Percentiles rank a stretch among this genome's conserved stretches.
These are phyloP conservation scores for Onychomys torridus DNA, from an alignment of 2,797 vertebrate genomes.

Conservation along the genomic window DNA sequence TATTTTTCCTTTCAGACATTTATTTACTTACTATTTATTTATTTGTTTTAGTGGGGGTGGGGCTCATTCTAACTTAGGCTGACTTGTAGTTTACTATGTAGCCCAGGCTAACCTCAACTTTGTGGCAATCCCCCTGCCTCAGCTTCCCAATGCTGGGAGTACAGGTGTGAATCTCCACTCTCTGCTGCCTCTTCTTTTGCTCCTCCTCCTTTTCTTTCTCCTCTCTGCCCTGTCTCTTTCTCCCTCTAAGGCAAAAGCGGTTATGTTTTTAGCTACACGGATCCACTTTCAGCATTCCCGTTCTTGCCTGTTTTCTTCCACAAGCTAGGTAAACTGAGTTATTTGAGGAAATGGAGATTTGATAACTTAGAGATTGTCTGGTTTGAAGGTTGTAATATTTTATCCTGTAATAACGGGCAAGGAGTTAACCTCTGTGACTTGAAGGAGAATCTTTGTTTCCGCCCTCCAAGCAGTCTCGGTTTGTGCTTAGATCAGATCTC, in stretches of 20 bases:
- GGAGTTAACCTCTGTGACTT: neutral
- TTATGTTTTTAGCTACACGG: neutral
- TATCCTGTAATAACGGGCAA: neutral
- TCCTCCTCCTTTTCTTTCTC: neutral
- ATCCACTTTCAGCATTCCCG: neutral
- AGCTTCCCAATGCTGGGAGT: neutral
- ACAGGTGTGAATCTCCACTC: neutral
- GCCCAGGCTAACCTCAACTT: neutral
- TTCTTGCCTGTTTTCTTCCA: neutral
- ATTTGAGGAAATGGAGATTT: neutral
- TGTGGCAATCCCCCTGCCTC: neutral
- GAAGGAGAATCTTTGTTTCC: constrained; percentile 39
- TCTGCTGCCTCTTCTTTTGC: neutral
- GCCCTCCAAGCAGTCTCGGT: neutral
- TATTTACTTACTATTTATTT: neutral
- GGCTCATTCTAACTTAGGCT: neutral
- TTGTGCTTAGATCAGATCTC: neutral
- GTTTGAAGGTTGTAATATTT: constrained; percentile 6
- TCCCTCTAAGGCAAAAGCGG: neutral
- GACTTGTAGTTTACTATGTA: neutral
- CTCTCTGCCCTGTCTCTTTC: neutral
- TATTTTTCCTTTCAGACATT: neutral
- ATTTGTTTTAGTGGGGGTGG: no score
- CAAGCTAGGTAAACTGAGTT: constrained; percentile 11
- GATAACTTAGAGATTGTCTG: neutral